A percentile compares a stretch with the other conserved stretches of the same genome.
phyloP scores from a whole-genome alignment of 2,797 vertebrate species.

The Hippoglossus hippoglossus region DNA sequence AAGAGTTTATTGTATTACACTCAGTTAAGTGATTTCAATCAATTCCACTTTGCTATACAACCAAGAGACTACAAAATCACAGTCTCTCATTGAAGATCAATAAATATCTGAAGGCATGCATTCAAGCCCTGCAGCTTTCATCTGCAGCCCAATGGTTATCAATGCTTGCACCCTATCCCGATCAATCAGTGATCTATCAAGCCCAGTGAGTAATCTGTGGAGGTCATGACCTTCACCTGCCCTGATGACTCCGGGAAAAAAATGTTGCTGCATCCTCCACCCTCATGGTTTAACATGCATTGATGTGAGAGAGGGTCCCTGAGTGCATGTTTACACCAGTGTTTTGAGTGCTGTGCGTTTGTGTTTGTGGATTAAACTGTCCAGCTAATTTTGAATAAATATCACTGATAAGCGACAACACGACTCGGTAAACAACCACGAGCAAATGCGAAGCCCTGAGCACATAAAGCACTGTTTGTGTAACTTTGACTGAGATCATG shows the following conservation, averaged over 20 bases:
- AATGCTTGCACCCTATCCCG: slow-evolving; percentile 30
- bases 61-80: slow-evolving; percentile 11
- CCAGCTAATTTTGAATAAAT: slow-evolving; percentile 34
- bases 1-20: slow-evolving; percentile 11
- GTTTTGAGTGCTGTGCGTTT: slow-evolving; percentile 30
- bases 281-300: slow-evolving; percentile 8
- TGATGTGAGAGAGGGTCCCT: slow-evolving; percentile 11
- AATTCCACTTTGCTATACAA: slow-evolving; percentile 27
- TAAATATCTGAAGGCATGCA: slow-evolving; percentile 43
- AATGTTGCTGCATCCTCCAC: background rate
- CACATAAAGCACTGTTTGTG: slow-evolving; percentile 24
- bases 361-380: slow-evolving; percentile 32
- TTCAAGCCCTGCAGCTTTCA: slow-evolving; percentile 46
- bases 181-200: slow-evolving; percentile 40
- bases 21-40: background rate
- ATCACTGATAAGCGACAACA: slow-evolving; percentile 2
- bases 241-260: slow-evolving; percentile 4
- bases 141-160: slow-evolving; percentile 41
- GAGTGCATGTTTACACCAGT: slow-evolving; percentile 27
- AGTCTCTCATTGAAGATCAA: slow-evolving; percentile 47
- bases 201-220: slow-evolving; percentile 1
- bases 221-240: slow-evolving; percentile 38
- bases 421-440: slow-evolving; percentile 23
- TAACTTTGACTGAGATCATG: slow-evolving; percentile 21
- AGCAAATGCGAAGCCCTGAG: slow-evolving; percentile 27